Conservation (phyloP, 2,888 invertebrate genomes). For the Epiblema foenella region DNA sequence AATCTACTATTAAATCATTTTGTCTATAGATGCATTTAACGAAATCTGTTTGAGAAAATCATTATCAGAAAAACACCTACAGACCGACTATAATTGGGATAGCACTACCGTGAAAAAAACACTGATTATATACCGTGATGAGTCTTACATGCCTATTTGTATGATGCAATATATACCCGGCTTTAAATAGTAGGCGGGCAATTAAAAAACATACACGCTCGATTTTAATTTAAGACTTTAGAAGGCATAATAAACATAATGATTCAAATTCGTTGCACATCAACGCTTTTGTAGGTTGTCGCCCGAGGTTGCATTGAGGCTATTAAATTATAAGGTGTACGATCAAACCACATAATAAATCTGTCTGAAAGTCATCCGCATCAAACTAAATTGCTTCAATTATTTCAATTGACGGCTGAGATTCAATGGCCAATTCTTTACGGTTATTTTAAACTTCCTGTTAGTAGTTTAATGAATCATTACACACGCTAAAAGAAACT, state of each 20-base stretch:
- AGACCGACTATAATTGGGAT: too few relatives aligned
- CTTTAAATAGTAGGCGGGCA: neutral
- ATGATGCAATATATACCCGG: neutral
- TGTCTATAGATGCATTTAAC: too few relatives aligned
- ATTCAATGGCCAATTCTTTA: conserved; percentile 38
- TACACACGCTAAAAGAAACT: conserved; percentile 22
- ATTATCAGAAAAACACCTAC: neutral
- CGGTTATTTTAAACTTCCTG: conserved; percentile 38
- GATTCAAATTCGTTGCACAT: conserved; percentile 62
- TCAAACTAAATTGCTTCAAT: conserved; percentile 43
- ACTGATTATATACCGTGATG: too few relatives aligned
- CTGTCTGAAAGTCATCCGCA: conserved; percentile 42
- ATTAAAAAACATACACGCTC: conserved; percentile 24
- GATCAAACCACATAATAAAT: conserved; percentile 48
- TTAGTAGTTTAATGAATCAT: conserved; percentile 30
- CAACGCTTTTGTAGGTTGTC: conserved; percentile 52
- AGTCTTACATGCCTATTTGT: neutral
- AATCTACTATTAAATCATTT: too few relatives aligned
- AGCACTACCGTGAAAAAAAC: neutral
- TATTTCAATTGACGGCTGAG: conserved; percentile 38
- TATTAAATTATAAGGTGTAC: conserved; percentile 52
- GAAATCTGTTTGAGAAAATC: too few relatives aligned
- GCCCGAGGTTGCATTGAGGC: conserved; percentile 53
- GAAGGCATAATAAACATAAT: conserved; percentile 61
- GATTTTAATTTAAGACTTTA: conserved; percentile 43